These are phyloP conservation scores for Allolobophora icterica DNA, from an alignment of 2,888 invertebrate genomes.

Conservation along the genomic window DNA sequence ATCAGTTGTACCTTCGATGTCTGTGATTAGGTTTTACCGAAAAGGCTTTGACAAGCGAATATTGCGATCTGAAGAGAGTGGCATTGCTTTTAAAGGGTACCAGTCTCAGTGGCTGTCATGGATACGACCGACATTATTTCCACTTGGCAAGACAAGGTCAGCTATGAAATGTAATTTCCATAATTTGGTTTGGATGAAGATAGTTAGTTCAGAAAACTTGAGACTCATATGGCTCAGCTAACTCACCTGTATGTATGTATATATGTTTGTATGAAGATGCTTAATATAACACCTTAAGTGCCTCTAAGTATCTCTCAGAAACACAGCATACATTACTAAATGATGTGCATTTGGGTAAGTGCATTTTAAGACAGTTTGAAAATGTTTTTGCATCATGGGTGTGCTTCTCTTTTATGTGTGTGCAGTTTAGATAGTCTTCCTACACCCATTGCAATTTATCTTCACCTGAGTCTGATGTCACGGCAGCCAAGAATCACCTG, in stretches of 20 bases:
- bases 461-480: slow-evolving; percentile 26
- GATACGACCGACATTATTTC: not conserved
- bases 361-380: not conserved
- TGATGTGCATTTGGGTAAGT: not conserved
- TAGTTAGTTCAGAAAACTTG: not conserved
- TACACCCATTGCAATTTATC: not conserved
- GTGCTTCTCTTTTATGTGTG: not conserved
- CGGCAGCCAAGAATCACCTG: not conserved
- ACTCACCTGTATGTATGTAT: not conserved
- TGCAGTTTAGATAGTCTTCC: slow-evolving; percentile 1
- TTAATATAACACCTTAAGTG: not conserved
- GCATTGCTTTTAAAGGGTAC: not conserved
- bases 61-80: slow-evolving; percentile 11
- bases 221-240: not conserved
- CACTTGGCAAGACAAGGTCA: slow-evolving; percentile 7
- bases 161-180: not conserved
- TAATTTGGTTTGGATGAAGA: not conserved
- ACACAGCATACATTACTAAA: not conserved
- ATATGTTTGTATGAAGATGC: not conserved
- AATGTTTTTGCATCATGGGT: no score
- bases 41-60: slow-evolving; percentile 20
- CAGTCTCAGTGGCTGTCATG: slow-evolving; percentile 27
- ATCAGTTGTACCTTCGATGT: not conserved
- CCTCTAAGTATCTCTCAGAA: not conserved
- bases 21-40: slow-evolving; percentile 1